These are phyloP conservation scores for Zaprionus kolodkinae DNA, from an alignment of 1,140 invertebrate genomes.

Conservation along the genomic window DNA sequence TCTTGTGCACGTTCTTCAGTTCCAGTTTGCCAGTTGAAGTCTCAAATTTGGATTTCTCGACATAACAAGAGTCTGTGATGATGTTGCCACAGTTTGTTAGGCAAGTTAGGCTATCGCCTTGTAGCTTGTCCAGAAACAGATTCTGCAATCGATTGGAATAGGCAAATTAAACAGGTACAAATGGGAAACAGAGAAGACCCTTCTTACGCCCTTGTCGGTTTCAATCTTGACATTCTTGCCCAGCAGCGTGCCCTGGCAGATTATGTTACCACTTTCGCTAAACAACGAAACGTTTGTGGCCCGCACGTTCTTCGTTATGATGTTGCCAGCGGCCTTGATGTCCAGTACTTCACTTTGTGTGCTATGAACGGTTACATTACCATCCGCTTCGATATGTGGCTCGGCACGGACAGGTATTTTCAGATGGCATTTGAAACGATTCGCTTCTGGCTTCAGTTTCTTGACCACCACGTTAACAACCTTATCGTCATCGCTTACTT, in stretches of 20 bases:
- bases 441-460: constrained; percentile 31
- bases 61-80: constrained; percentile 73
- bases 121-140: constrained; percentile 72
- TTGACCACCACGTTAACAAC: constrained; percentile 61
- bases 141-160: constrained; percentile 40
- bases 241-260: constrained; percentile 64
- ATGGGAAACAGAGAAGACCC: not conserved
- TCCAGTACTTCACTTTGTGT: constrained; percentile 63
- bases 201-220: constrained; percentile 65
- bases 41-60: constrained; percentile 74
- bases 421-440: constrained; percentile 55
- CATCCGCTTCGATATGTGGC: constrained; percentile 43
- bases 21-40: constrained; percentile 65
- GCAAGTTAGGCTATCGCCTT: constrained; percentile 67
- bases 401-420: constrained; percentile 68
- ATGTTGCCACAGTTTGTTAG: constrained; percentile 68
- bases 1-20: constrained; percentile 78
- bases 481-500: constrained; percentile 58
- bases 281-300: constrained; percentile 56
- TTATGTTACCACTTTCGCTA: constrained; percentile 66
- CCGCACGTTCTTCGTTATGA: constrained; percentile 66
- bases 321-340: constrained; percentile 53
- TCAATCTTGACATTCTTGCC: constrained; percentile 63
- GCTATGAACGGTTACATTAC: constrained; percentile 53
- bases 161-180: not conserved